Conservation (phyloP, 1,140 invertebrate species). For the Hyphantria cunea region DNA sequence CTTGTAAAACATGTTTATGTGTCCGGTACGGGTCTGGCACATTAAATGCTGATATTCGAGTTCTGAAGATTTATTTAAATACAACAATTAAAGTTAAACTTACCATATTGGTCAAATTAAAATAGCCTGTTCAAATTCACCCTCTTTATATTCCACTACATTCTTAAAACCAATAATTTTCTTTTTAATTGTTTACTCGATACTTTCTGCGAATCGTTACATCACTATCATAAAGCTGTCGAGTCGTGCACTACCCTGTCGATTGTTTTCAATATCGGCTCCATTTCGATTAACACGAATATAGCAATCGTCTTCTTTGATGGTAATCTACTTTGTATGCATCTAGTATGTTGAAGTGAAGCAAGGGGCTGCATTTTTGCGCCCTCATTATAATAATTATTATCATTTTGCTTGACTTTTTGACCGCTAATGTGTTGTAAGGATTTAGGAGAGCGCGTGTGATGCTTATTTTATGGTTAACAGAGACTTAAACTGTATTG, state of each 20-base stretch:
- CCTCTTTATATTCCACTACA: constrained; percentile 1
- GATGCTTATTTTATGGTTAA: neutral
- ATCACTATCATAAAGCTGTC: constrained; percentile 41
- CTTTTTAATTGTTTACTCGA: constrained; percentile 15
- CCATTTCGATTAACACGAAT: constrained; percentile 75
- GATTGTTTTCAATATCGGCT: constrained; percentile 77
- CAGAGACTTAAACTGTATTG: neutral
- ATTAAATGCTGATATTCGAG: neutral
- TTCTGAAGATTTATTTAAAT: neutral
- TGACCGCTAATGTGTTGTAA: constrained; percentile 11
- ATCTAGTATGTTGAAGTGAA: constrained; percentile 26
- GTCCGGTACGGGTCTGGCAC: neutral
- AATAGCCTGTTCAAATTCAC: neutral
- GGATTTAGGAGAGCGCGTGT: constrained; percentile 7
- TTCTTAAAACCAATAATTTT: constrained; percentile 26
- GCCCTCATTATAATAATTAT: constrained; percentile 63
- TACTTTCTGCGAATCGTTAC: constrained; percentile 11
- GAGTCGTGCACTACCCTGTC: constrained; percentile 69
- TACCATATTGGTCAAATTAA: neutral
- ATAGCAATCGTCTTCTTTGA: constrained; percentile 67
- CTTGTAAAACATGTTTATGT: too few relatives aligned
- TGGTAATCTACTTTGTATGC: constrained; percentile 57
- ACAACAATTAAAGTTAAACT: constrained; percentile 3
- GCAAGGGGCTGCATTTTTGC: constrained; percentile 53
- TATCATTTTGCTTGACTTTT: constrained; percentile 33